Evolutionary conservation across 2,797 vertebrate genomes (phyloP).

Genomic region (Molossus molossus): DNA sequence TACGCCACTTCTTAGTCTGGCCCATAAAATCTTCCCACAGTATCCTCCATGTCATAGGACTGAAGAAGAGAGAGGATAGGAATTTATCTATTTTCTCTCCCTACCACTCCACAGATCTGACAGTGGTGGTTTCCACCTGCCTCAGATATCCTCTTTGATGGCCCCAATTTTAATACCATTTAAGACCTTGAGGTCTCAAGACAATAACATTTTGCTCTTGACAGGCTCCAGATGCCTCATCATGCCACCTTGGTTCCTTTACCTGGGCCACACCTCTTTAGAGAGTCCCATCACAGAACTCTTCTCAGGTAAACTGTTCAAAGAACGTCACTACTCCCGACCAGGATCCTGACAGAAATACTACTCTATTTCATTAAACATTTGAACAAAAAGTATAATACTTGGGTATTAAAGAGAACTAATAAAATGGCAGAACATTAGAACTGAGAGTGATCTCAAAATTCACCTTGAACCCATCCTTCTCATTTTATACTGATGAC

Average conservation of each 20-base stretch:
- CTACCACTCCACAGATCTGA: not conserved
- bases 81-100: not conserved
- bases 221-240: not conserved
- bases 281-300: not conserved
- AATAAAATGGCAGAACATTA: not conserved
- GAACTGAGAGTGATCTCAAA: not conserved
- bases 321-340: not conserved
- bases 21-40: not conserved
- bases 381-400: not conserved
- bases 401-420: not conserved
- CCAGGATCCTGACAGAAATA: not conserved
- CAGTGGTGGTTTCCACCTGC: not conserved
- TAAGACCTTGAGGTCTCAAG: not conserved
- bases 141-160: not conserved
- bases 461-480: not conserved
- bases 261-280: not conserved
- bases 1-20: not conserved
- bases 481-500: not conserved
- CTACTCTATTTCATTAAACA: not conserved
- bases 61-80: not conserved
- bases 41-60: not conserved
- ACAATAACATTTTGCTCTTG: not conserved
- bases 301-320: not conserved
- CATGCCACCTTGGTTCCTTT: not conserved
- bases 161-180: not conserved